Conservation (phyloP, 2,113 vertebrate species). For the Pipa parva region DNA sequence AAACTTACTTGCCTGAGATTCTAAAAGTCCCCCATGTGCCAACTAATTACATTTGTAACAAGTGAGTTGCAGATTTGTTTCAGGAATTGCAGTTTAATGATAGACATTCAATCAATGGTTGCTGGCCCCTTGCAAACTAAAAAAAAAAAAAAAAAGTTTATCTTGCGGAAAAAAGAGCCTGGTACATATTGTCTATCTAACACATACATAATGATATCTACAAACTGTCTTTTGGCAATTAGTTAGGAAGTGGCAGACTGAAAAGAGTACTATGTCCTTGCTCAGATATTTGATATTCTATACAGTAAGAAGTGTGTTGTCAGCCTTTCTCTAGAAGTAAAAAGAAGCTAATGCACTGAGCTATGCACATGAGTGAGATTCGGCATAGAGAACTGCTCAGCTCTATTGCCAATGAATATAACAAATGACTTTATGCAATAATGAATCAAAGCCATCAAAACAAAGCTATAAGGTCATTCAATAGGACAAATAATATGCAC, state of each 20-base stretch:
- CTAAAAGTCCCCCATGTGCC: not conserved
- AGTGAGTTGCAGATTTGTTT: slow-evolving; percentile 6
- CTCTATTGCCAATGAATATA: too few relatives aligned
- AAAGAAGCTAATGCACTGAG: slow-evolving; percentile 12
- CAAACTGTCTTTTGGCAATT: slow-evolving; percentile 24
- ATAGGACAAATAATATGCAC: too few relatives aligned
- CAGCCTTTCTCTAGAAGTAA: slow-evolving; percentile 14
- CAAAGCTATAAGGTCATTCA: too few relatives aligned
- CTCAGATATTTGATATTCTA: slow-evolving; percentile 18
- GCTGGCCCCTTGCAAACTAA: not conserved
- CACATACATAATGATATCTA: slow-evolving; percentile 25
- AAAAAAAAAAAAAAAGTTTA: slow-evolving; percentile 32
- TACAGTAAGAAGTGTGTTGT: slow-evolving; percentile 14
- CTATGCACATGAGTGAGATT: not conserved
- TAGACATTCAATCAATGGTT: slow-evolving; percentile 22
- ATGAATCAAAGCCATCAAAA: too few relatives aligned
- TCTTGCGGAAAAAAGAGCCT: slow-evolving; percentile 28
- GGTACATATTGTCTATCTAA: slow-evolving; percentile 12
- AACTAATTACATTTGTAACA: slow-evolving; percentile 2
- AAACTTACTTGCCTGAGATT: not conserved
- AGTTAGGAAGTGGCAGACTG: slow-evolving; percentile 6
- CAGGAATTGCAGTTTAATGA: slow-evolving; percentile 24
- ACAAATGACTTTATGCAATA: too few relatives aligned
- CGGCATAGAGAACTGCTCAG: too few relatives aligned
- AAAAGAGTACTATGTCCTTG: slow-evolving; percentile 1